Base-by-base conservation (phyloP, 2,888 invertebrate species). In the Plemyria rubiginata region DNA sequence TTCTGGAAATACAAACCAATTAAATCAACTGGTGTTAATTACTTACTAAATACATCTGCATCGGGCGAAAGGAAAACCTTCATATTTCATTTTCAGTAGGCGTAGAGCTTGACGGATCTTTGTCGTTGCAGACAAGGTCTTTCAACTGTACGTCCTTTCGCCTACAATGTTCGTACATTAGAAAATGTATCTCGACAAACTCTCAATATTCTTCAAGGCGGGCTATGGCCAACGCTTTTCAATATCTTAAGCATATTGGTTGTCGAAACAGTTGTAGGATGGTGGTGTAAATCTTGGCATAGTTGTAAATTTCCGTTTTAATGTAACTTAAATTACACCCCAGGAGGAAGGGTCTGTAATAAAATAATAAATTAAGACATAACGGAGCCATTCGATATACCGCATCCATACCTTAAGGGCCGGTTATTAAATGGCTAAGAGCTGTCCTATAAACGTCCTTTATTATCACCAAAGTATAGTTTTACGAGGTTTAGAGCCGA, bases 401-500 rank as follows among this genome's bases (percentile, higher is more conserved):
- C 59, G 69, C 70, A 55, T 58, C 56, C 65, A 67, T 72, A 73
- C 54, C 51, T 52, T 75, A 73, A 77, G 69, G 77, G 73, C 72
- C 65, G 60, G 73, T 75, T 73, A 76, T 81, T 79, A 76, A 74
- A 78, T 72, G 73, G 75, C 71, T 71, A 69, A 77, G 60, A 69
- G 70, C 66, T 70, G 70, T 60, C 45, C 54, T 38, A 59, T 60
- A 60, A 57, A 54, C 51, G 62, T 70, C 60, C 64, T 74, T 71
- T 75, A 74, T 72, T 75, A 70, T 66, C 67, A 61, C 70, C 66
- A 66, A 63, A 68, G 60, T 68, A 65, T 65, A 63, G 66, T 71
- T 72, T 68, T 72, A 70, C 43, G 50, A 50, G 54, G 51, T 75
- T 76, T 74, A 48, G 48, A 22, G 49, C 11, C 52, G 54, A 52